Percentiles rank a stretch among this genome's conserved stretches.
Evolutionary conservation across 2,888 invertebrate species (phyloP).

Genomic region (Ligdia adustata): DNA sequence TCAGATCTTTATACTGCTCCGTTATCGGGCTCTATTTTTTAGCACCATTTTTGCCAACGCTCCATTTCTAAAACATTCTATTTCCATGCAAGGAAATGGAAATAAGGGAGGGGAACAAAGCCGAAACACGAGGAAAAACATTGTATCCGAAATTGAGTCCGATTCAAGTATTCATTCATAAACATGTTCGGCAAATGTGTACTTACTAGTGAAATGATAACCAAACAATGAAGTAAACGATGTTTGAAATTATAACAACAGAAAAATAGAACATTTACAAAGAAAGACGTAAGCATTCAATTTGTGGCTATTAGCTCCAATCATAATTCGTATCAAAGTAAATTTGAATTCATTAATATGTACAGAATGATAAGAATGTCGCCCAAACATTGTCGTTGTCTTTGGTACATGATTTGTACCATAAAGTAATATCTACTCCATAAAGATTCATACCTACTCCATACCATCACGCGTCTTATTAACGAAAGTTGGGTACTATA

Average conservation of each 20-base stretch:
- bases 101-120: conserved; percentile 3
- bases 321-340: conserved; percentile 58
- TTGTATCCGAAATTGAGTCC: conserved; percentile 5
- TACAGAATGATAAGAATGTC: too few relatives aligned
- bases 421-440: too few relatives aligned
- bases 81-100: conserved; percentile 19
- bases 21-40: conserved; percentile 6
- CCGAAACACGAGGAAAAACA: conserved; percentile 11
- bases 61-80: conserved; percentile 13
- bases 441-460: too few relatives aligned
- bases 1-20: background rate
- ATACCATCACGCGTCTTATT: too few relatives aligned
- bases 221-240: too few relatives aligned
- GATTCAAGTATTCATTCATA: too few relatives aligned
- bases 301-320: conserved; percentile 28
- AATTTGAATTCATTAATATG: conserved; percentile 66
- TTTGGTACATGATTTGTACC: too few relatives aligned
- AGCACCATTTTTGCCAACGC: conserved; percentile 1
- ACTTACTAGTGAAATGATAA: too few relatives aligned
- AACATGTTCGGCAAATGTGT: too few relatives aligned
- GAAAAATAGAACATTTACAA: conserved; percentile 11
- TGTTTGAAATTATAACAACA: too few relatives aligned
- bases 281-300: conserved; percentile 21
- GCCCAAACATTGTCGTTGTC: too few relatives aligned
- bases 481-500: too few relatives aligned